Conservation (phyloP, 2,888 invertebrate species). For the Vanessa cardui region DNA sequence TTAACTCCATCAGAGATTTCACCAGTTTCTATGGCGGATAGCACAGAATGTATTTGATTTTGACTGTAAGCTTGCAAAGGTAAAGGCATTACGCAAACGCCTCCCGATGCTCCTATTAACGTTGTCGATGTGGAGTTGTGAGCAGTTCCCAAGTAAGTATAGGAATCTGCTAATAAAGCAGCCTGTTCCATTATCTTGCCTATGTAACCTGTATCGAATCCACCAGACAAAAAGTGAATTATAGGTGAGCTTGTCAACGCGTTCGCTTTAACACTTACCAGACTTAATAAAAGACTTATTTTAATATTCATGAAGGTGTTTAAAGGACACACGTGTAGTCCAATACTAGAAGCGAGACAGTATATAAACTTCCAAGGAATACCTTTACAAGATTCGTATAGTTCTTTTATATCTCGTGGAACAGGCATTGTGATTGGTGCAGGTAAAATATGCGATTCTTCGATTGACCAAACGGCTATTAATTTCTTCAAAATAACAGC, state of each 20-base stretch:
- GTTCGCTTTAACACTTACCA: constrained; percentile 67
- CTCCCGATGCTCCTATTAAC: constrained; percentile 62
- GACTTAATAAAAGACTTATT: constrained; percentile 67
- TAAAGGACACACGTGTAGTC: constrained; percentile 62
- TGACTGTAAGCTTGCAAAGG: constrained; percentile 67
- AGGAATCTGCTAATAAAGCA: constrained; percentile 59
- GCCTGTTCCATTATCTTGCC: constrained; percentile 64
- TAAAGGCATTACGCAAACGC: constrained; percentile 64
- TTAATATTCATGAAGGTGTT: constrained; percentile 74
- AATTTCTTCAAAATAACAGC: constrained; percentile 58
- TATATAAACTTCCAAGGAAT: constrained; percentile 73
- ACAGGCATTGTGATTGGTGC: constrained; percentile 55
- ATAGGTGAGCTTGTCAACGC: constrained; percentile 55
- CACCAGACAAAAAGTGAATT: constrained; percentile 64
- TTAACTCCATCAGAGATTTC: constrained; percentile 53
- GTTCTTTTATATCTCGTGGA: constrained; percentile 57
- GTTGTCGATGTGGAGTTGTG: constrained; percentile 54
- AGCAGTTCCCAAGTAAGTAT: constrained; percentile 54
- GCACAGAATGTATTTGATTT: constrained; percentile 56
- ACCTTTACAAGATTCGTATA: constrained; percentile 58
- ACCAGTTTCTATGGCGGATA: constrained; percentile 64
- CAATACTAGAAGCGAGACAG: constrained; percentile 69
- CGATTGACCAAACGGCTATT: constrained; percentile 60
- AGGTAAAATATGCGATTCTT: constrained; percentile 50
- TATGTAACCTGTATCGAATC: constrained; percentile 63